A percentile compares a stretch with the other conserved stretches of the same genome.
These are phyloP conservation scores for Eilema depressum DNA, from an alignment of 2,888 invertebrate genomes.

Conservation along the genomic window DNA sequence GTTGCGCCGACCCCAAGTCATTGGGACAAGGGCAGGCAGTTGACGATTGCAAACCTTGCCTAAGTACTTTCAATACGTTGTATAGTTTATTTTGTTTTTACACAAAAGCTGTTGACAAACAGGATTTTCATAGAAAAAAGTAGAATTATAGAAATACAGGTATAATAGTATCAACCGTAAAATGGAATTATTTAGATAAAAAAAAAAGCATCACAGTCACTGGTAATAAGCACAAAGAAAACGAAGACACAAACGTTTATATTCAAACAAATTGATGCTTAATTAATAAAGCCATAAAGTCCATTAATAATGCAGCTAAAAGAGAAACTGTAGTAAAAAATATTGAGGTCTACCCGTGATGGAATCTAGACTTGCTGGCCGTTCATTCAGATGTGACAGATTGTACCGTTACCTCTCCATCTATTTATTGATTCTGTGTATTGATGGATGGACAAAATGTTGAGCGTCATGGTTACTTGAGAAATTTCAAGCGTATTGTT, in stretches of 20 bases:
- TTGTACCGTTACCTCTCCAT: slow-evolving; percentile 52
- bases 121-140: neutral
- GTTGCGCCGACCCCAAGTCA: neutral
- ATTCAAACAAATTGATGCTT: slow-evolving; percentile 49
- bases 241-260: slow-evolving; percentile 19
- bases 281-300: slow-evolving; percentile 59
- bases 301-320: slow-evolving; percentile 61
- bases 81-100: neutral
- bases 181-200: slow-evolving; percentile 49
- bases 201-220: slow-evolving; percentile 35
- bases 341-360: slow-evolving; percentile 70
- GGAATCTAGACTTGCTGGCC: slow-evolving; percentile 67
- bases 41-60: neutral
- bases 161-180: slow-evolving; percentile 5
- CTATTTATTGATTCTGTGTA: slow-evolving; percentile 32
- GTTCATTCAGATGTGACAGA: slow-evolving; percentile 66
- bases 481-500: slow-evolving; percentile 25
- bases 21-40: neutral
- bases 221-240: slow-evolving; percentile 46
- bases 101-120: neutral
- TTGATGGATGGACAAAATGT: slow-evolving; percentile 39
- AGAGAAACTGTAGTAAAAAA: slow-evolving; percentile 76
- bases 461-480: slow-evolving; percentile 40
- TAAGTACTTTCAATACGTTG: neutral
- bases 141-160: neutral